Evolutionary conservation across 2,888 invertebrate genomes (phyloP), one percentile per base, ranked within the genome.

Genomic region (Cenopis cana): DNA sequence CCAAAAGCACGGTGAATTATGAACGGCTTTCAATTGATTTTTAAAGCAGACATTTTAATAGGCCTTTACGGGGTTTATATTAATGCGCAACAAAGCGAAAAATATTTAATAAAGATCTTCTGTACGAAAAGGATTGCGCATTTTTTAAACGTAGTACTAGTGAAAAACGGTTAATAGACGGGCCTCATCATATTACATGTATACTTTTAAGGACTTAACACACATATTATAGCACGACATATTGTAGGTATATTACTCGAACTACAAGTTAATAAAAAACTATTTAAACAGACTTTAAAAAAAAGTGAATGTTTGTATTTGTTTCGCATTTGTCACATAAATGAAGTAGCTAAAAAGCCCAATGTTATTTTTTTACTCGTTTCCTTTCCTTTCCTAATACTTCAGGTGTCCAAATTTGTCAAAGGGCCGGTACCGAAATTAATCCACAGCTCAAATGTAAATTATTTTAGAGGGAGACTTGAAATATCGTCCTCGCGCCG

Each of bases 71-170:
- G 85, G 82, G 82, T 80, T 78, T 78, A 85, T 87, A 89, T 88
- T 87, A 87, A 84, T 84, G 85, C 82, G 85, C 87, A 89, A 85
- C 85, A 82, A 87, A 80, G 87, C 84, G 87, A 84, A 90, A 90
- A 88, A 88, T 86, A 88, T 89, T 86, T 87, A 89, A 91, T 89
- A 88, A 85, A 86, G 86, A 85, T 81, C 86, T 88, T 87, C 84
- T 87, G 86, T 85, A 78, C 79, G 78, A 72, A 75, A 20, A 41
- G 75, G 80, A 79, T 81, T 82, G 77, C 81, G 76, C 77, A 78
- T 77, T 82, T 84, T 85, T 85, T 82, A 76, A 74, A 73, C 73
- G n/a, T n/a, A n/a, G n/a, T n/a, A n/a, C 75, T 76, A 75, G 75
- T 76, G 73, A 11, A 49, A 62, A 52, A 41, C 33, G 1, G n/a